Evolutionary conservation across 2,113 vertebrate species (phyloP), one percentile per base, ranked within the genome.

Genomic region (Solea senegalensis): DNA sequence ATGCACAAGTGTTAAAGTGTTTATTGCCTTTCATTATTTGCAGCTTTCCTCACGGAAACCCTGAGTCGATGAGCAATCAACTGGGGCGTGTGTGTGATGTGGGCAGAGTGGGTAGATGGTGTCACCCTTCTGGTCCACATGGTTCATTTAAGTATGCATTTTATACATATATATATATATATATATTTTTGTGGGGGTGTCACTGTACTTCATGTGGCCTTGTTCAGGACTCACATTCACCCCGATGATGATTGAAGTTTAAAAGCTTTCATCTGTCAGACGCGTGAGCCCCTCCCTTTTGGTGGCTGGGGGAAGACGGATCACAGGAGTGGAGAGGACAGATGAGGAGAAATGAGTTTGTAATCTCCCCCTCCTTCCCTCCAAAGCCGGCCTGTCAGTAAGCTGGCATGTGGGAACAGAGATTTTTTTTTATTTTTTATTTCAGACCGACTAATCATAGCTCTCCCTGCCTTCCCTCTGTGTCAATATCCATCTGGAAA

Each of bases 401-500:
- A 70, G 26, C 49, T 80, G 83, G 77, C 75, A 69, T 72, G 64
- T 4, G 34, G 61, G 63, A 75, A 75, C 71, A 73, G 68, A 72
- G 54, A 66, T 69, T 88, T 21, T 21, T 1, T 21, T 21, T 21
- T 21, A 1, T 21, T 21, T 21, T 90, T 68, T 69, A 82, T 83
- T 86, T 84, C 5, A 60, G 65, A 40, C 49, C 10, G 50, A 71
- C 72, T 86, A 88, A 89, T 83, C 83, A 83, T 65, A 85, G 76
- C 46, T 56, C 72, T 75, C 65, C 15, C 11, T 7, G 65, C 81
- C 58, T 72, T 65, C 57, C 6, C 60, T 60, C 26, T 55, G 34
- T 76, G 79, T 88, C 80, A 83, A 65, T 86, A 82, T 69, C 71
- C 69, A 85, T 86, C 69, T 85, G 84, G 75, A 81, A 83, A 85